These are phyloP conservation scores for Calliphora vicina DNA, from an alignment of 1,140 invertebrate genomes.

Conservation along the genomic window DNA sequence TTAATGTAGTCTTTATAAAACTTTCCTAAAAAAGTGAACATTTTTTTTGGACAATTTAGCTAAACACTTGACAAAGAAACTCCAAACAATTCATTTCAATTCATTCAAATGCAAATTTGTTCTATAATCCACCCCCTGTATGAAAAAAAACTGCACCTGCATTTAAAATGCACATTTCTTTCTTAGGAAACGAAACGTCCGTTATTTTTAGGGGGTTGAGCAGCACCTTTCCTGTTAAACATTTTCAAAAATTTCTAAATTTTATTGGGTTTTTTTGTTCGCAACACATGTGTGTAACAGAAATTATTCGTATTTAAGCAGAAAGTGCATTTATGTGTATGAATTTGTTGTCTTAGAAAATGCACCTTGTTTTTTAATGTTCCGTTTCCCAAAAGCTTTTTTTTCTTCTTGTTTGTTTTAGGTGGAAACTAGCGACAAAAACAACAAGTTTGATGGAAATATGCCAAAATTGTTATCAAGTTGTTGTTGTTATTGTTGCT, in stretches of 20 bases:
- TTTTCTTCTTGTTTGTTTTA: background rate
- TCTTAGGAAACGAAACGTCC: background rate
- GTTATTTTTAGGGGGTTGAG: background rate
- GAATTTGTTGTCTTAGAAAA: background rate
- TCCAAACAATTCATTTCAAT: background rate
- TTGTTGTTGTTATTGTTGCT: constrained; percentile 5
- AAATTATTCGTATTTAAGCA: no score
- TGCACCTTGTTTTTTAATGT: constrained; percentile 18
- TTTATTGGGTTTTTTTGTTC: background rate
- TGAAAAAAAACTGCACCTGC: background rate
- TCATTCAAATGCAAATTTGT: background rate
- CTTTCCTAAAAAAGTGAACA: background rate
- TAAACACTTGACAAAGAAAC: no score
- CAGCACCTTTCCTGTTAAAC: background rate
- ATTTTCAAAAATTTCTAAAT: background rate
- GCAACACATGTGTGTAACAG: background rate
- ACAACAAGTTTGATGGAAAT: constrained; percentile 39
- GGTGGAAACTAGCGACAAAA: background rate
- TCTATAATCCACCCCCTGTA: background rate
- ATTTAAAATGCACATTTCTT: background rate
- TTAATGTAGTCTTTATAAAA: background rate
- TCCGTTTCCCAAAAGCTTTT: background rate
- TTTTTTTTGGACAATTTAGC: no score
- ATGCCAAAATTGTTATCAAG: constrained; percentile 41
- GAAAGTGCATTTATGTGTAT: background rate